A percentile compares a stretch with the other conserved stretches of the same genome.
phyloP scores from a whole-genome alignment of 2,797 vertebrate genomes.

The Nyctibius grandis region DNA sequence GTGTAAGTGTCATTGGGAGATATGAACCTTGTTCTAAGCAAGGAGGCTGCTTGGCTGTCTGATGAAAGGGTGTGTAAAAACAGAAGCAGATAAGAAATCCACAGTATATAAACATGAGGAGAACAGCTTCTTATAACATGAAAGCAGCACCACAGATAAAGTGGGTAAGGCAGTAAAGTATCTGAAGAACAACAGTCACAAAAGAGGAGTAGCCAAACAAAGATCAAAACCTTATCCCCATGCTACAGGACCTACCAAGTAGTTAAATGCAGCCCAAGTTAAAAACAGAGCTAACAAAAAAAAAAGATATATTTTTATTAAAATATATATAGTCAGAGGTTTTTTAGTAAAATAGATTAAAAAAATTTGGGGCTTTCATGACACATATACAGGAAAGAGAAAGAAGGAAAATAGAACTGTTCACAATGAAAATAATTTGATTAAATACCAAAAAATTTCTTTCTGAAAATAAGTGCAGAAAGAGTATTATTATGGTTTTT shows the following conservation, averaged over 20 bases:
- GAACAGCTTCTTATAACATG: neutral
- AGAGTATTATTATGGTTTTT: neutral
- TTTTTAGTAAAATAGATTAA: neutral
- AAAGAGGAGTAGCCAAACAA: neutral
- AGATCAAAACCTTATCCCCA: neutral
- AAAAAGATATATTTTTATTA: neutral
- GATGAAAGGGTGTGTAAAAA: neutral
- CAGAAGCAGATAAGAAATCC: conserved; percentile 24
- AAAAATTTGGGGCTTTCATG: neutral
- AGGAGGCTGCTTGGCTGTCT: neutral
- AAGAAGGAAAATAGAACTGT: neutral
- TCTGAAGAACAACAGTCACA: neutral
- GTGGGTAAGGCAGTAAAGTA: neutral
- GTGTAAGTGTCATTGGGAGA: neutral
- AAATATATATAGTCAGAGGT: neutral
- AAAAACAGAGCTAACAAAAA: neutral
- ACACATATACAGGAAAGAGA: neutral
- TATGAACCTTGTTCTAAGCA: neutral
- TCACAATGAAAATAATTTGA: neutral
- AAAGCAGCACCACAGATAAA: conserved; percentile 7
- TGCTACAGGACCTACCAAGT: neutral
- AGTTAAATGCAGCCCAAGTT: neutral
- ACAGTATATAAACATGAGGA: neutral
- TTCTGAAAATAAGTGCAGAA: neutral
- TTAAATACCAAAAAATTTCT: neutral